Conservation (phyloP, 2,888 invertebrate genomes). For the Diloba caeruleocephala region DNA sequence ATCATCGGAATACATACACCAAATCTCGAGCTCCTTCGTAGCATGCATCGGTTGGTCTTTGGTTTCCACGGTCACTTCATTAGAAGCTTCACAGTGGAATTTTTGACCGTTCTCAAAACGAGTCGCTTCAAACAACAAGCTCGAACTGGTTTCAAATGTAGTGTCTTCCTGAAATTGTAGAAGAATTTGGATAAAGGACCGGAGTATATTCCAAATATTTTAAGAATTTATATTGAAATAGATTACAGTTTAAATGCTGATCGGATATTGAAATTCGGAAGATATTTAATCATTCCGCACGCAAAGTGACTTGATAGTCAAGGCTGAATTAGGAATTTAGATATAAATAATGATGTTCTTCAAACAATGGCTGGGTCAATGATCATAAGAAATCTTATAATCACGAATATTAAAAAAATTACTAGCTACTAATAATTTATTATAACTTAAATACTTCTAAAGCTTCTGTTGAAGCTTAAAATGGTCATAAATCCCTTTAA, state of each 20-base stretch:
- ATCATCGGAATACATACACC: constrained; percentile 91
- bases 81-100: constrained; percentile 94
- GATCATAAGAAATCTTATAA: constrained; percentile 14
- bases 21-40: constrained; percentile 93
- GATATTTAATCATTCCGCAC: constrained; percentile 6
- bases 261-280: neutral
- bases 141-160: constrained; percentile 94
- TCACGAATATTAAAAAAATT: constrained; percentile 27
- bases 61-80: constrained; percentile 93
- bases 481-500: constrained; percentile 3
- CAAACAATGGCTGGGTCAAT: constrained; percentile 5
- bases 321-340: no score
- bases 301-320: constrained; percentile 14
- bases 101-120: constrained; percentile 94
- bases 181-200: neutral
- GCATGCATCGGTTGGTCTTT: constrained; percentile 93
- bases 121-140: constrained; percentile 93
- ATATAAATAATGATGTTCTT: no score
- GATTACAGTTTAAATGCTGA: neutral
- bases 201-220: neutral
- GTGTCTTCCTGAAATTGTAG: constrained; percentile 90
- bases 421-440: constrained; percentile 16
- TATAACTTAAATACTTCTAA: no score
- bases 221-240: neutral
- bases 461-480: constrained; percentile 8